Conservation (phyloP, 2,888 invertebrate genomes). For the Augochlorella aurata region DNA sequence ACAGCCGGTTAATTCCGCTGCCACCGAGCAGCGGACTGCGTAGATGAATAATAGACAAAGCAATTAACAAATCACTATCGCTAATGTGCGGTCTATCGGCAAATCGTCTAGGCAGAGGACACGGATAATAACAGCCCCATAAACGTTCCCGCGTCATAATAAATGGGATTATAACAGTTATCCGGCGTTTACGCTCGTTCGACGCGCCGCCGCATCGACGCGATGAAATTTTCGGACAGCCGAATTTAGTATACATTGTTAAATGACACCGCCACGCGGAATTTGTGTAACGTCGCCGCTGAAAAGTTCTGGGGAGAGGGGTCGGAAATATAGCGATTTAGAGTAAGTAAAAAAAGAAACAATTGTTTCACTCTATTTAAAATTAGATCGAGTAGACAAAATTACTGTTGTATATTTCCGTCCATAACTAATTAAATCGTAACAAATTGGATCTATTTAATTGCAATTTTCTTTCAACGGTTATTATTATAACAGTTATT, state of each 20-base stretch:
- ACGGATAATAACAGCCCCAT: constrained; percentile 28
- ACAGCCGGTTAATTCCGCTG: background rate
- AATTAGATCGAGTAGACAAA: no score
- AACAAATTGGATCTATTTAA: no score
- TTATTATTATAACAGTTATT: no score
- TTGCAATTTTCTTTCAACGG: no score
- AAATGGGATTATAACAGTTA: constrained; percentile 54
- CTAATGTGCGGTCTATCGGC: constrained; percentile 13
- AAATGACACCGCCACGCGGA: constrained; percentile 24
- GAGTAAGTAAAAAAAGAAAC: no score
- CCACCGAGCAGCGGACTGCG: background rate
- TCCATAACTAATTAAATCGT: no score
- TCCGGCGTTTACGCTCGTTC: constrained; percentile 11
- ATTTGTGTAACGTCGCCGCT: constrained; percentile 1
- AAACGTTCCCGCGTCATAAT: constrained; percentile 36
- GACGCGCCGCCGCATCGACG: constrained; percentile 5
- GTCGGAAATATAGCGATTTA: no score
- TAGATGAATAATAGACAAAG: constrained; percentile 20
- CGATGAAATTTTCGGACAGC: constrained; percentile 34
- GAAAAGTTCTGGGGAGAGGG: constrained; percentile 26
- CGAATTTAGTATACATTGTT: constrained; percentile 28
- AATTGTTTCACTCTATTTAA: no score
- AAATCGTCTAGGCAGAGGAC: constrained; percentile 20
- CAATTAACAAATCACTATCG: constrained; percentile 44
- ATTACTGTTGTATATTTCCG: no score